These are phyloP conservation scores for Phragmatobia fuliginosa DNA, from an alignment of 2,888 invertebrate species.

Conservation along the genomic window DNA sequence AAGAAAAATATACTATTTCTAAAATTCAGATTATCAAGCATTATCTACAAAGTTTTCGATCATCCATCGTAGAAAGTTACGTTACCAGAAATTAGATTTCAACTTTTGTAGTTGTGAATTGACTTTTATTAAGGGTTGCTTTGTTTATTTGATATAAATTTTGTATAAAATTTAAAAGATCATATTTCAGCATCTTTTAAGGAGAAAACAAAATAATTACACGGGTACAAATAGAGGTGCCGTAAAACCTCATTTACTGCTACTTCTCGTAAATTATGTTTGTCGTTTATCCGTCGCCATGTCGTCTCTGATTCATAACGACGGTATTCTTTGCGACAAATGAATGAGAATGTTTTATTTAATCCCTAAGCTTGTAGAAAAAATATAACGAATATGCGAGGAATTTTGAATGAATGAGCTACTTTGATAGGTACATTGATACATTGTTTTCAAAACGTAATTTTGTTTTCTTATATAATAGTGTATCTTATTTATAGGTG, in stretches of 20 bases:
- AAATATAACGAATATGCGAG: conserved; percentile 13
- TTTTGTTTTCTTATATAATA: background rate
- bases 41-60: background rate
- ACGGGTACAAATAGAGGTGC: conserved; percentile 7
- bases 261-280: conserved; percentile 45
- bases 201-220: conserved; percentile 10
- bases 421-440: background rate
- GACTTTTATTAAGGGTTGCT: background rate
- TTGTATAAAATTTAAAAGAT: background rate
- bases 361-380: conserved; percentile 29
- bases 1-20: no score
- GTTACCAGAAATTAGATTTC: no score
- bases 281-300: conserved; percentile 34
- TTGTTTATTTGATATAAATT: background rate
- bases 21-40: background rate
- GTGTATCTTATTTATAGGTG: background rate
- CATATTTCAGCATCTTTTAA: background rate
- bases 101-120: background rate
- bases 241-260: conserved; percentile 24
- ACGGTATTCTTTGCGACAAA: conserved; percentile 39
- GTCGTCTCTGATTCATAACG: conserved; percentile 41
- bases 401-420: background rate
- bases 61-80: background rate
- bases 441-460: background rate
- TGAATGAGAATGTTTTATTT: conserved; percentile 47